These are phyloP conservation scores for Carcharodon carcharias DNA, from an alignment of 2,797 vertebrate species.

Conservation along the genomic window DNA sequence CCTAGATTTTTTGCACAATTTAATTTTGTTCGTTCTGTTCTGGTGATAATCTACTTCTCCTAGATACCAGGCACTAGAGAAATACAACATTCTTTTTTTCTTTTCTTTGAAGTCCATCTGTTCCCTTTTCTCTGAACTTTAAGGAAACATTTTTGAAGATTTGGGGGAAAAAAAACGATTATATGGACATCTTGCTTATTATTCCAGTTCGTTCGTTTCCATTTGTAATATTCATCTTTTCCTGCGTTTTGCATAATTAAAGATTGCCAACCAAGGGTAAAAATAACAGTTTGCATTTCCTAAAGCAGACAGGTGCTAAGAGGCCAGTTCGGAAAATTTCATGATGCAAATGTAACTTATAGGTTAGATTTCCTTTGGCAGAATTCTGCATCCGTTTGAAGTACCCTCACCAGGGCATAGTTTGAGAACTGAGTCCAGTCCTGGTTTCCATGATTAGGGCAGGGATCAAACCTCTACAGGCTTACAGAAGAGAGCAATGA, in stretches of 20 bases:
- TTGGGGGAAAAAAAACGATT: not conserved
- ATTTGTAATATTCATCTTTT: not conserved
- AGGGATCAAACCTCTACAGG: not conserved
- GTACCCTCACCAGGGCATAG: too few species aligned
- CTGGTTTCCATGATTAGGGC: not conserved
- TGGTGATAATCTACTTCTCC: not conserved
- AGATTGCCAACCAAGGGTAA: not conserved
- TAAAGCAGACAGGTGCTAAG: not conserved
- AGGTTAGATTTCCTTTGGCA: not conserved
- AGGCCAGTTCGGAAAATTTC: not conserved
- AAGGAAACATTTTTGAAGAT: not conserved
- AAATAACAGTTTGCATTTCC: not conserved
- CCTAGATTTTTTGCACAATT: not conserved
- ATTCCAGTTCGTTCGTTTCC: not conserved
- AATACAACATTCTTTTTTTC: not conserved
- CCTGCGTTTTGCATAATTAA: not conserved
- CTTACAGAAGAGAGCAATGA: not conserved
- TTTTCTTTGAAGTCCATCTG: not conserved
- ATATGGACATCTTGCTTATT: not conserved
- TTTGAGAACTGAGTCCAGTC: too few species aligned
- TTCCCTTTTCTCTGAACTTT: not conserved
- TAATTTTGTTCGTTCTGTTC: not conserved
- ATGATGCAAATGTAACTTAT: not conserved
- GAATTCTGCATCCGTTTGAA: too few species aligned
- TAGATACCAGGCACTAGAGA: not conserved